Base-by-base conservation (phyloP, 2,797 vertebrate genomes). In the Ara ararauna region DNA sequence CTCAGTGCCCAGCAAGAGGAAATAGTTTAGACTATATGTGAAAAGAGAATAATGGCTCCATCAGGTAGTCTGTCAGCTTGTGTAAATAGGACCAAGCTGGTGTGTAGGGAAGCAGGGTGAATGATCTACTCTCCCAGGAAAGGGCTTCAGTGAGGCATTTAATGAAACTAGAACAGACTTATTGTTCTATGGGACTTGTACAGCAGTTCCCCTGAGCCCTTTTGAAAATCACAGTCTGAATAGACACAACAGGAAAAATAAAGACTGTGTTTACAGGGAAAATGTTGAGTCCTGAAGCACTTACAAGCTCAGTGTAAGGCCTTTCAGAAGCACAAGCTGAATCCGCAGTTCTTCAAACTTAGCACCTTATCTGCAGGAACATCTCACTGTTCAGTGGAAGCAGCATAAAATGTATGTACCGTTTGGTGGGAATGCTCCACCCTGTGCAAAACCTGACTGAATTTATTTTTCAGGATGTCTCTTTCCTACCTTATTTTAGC, bases 1-100 rank as follows among this genome's bases (percentile, higher is more conserved):
- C 85, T 78, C 72, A 87, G 82, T 91, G 89, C 92, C n/a, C 7
- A 91, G 68, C 32, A 72, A 95, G 85, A 94, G 96, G 96, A 96
- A 97, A 96, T 94, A 88, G 92, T 93, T 97, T 73, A 93, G 90
- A 90, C 87, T 94, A 8, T 56, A 72, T 85, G 77, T 91, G 92
- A 87, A 80, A 97, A 91, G 74, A 97, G 95, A 97, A 95, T 96
- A 96, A 97, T 94, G 77, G 83, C 91, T 93, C 95, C 94, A 87
- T 88, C 95, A 96, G 94, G 96, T 96, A 97, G 85, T 91, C 76
- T 95, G 89, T 95, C 92, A 95, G 90, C 78, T 80, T 92, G 75
- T 78, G 90, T 95, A 96, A 95, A 97, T 93, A 94, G 78, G 84
- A 40, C 84, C 79, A 66, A 66, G 65, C 42, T 90, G 81, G 62